Evolutionary conservation across 2,888 invertebrate genomes (phyloP).

Genomic region (Dolomedes plantarius): DNA sequence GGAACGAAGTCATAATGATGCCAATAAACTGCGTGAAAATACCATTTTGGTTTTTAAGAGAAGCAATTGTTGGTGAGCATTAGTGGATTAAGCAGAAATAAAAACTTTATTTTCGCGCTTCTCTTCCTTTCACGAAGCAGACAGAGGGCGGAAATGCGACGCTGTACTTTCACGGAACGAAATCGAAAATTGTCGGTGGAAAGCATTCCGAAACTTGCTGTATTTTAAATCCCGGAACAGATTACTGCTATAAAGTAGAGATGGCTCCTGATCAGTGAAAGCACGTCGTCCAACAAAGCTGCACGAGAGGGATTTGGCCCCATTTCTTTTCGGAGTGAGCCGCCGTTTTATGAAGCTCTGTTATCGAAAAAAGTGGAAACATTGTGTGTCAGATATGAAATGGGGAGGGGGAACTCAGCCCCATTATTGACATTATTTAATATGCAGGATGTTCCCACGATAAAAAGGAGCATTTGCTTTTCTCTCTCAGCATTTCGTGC

Average conservation of each 20-base stretch:
- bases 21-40: too few species aligned
- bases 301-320: conserved; percentile 18
- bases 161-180: background rate
- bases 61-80: too few species aligned
- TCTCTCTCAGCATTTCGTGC: background rate
- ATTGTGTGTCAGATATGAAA: background rate
- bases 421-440: conserved; percentile 48
- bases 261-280: background rate
- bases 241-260: background rate
- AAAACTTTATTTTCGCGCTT: too few species aligned
- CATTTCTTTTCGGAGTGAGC: background rate
- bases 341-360: background rate
- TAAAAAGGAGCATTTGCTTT: conserved; percentile 23
- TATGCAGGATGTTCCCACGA: conserved; percentile 65
- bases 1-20: too few species aligned
- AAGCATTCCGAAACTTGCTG: background rate
- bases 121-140: background rate
- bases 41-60: too few species aligned
- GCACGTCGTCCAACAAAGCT: background rate
- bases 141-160: background rate
- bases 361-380: conserved; percentile 7
- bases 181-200: background rate
- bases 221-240: conserved; percentile 9
- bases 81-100: too few species aligned
- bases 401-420: background rate